Conservation (phyloP, 1,140 invertebrate species). For the Brachionus sp. region DNA sequence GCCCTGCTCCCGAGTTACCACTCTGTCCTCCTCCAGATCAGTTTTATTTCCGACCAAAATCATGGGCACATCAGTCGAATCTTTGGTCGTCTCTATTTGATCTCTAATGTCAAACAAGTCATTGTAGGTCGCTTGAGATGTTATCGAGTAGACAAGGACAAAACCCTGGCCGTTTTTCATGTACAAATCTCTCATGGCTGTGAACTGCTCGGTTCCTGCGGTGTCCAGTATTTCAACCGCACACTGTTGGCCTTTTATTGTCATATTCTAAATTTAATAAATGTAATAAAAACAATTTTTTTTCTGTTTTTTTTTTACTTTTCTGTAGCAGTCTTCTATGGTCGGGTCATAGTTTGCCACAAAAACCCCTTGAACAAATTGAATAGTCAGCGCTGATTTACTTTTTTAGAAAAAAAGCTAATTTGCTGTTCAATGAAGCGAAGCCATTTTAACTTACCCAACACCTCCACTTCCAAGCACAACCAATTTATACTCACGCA, state of each 20-base stretch:
- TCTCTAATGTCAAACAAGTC: slow-evolving; percentile 96
- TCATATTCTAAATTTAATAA: slow-evolving; percentile 70
- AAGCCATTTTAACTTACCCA: slow-evolving; percentile 81
- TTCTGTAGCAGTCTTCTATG: slow-evolving; percentile 72
- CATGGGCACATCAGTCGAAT: slow-evolving; percentile 80
- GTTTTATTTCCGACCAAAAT: slow-evolving; percentile 99
- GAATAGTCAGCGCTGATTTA: slow-evolving; percentile 68
- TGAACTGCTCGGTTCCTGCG: slow-evolving; percentile 99
- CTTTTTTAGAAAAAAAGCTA: background rate
- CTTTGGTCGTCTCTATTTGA: slow-evolving; percentile 97
- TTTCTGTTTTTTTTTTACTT: background rate
- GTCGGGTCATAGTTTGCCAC: slow-evolving; percentile 99
- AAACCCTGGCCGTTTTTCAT: slow-evolving; percentile 99
- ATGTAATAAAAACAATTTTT: background rate
- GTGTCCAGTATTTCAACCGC: slow-evolving; percentile 99
- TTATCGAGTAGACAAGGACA: slow-evolving; percentile 97
- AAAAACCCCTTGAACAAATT: slow-evolving; percentile 97
- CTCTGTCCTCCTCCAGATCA: slow-evolving; percentile 96
- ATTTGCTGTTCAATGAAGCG: background rate
- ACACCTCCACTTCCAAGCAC: slow-evolving; percentile 97
- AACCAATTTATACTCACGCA: slow-evolving; percentile 93
- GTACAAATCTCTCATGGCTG: slow-evolving; percentile 98
- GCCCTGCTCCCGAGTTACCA: slow-evolving; percentile 96
- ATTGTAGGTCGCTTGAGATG: slow-evolving; percentile 98
- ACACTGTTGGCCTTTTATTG: slow-evolving; percentile 97